Base-by-base conservation (phyloP, 2,888 invertebrate genomes). In the Chromoteleia sp. region DNA sequence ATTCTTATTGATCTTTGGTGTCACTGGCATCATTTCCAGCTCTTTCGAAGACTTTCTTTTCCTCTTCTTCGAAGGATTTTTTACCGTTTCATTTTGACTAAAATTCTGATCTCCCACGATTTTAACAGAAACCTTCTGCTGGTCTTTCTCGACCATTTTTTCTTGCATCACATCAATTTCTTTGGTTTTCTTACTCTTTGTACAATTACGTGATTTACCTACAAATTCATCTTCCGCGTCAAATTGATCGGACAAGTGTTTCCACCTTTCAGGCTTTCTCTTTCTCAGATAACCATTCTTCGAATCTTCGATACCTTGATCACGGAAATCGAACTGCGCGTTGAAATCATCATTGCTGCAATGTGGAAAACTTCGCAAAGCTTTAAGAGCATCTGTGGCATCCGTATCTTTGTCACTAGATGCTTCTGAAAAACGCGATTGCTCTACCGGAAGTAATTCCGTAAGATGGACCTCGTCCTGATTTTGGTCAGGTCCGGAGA, bases 381-480 rank as follows among this genome's bases (percentile, higher is more conserved):
- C 90, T 36, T 87, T 88, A 0, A 92, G 78, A 0, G 89, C 91
- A 36, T 92, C 91, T 0, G 90, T 90, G 1, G 85, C 85, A 14
- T 86, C 85, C 5, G 41, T 36, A 50, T 89, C 87, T 15, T 84
- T 85, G 43, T 86, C 85, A 43, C 82, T 79, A 2, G 63, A 61
- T 30, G 81, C 84, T 19, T 87, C 86, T 10, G 85, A 83, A 8
- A 91, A 88, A 4, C 88, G 75, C 4, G 90, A 91, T 19, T 89
- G 90, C 41, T 90, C 87, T 3, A 92, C 91, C 8, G 92, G 92
- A 10, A 87, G 77, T 14, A 92, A 74, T 78, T 92, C 92, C 15
- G 92, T 92, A 15, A 91, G 78, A 17, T 91, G 87, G 14, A 91
- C 82, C 29, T 91, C 91, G 33, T 88, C 89, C 41, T 85, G 85